phyloP scores from a whole-genome alignment of 35 echinoderm and acorn worm genomes.

The Holothuria glaberrima region DNA sequence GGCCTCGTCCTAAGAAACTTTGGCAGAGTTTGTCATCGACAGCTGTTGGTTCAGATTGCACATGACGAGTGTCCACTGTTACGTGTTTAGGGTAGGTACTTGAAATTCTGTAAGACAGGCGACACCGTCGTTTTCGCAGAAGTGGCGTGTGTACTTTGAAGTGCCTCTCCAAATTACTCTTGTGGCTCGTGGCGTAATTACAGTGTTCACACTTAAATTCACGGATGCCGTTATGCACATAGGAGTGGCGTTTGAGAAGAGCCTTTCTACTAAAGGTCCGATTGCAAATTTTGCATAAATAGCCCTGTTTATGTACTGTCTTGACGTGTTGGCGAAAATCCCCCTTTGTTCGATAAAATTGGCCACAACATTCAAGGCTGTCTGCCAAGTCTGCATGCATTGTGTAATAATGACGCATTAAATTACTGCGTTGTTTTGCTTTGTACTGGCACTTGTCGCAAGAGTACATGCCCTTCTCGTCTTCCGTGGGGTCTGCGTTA shows the following conservation, averaged over 20 bases:
- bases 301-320: conserved; percentile 69
- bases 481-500: conserved; percentile 24
- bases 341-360: conserved; percentile 73
- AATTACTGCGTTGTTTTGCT: conserved; percentile 75
- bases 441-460: conserved; percentile 81
- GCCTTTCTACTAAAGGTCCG: conserved; percentile 86
- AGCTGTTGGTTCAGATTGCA: conserved; percentile 24
- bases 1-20: conserved; percentile 21
- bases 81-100: conserved; percentile 35
- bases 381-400: conserved; percentile 78
- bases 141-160: conserved; percentile 68
- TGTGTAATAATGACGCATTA: conserved; percentile 74
- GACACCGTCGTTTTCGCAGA: conserved; percentile 34
- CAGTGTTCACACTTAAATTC: conserved; percentile 87
- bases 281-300: conserved; percentile 71
- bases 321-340: conserved; percentile 74
- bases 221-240: conserved; percentile 78
- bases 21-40: conserved; percentile 2
- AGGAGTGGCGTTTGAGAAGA: conserved; percentile 81
- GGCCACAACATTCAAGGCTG: conserved; percentile 77
- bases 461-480: conserved; percentile 51
- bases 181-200: conserved; percentile 88
- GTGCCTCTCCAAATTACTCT: conserved; percentile 91
- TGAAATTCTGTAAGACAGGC: conserved; percentile 48
- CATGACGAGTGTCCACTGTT: conserved; percentile 23